Evolutionary conservation across 2,888 invertebrate species (phyloP).

Genomic region (Eupeodes luniger): DNA sequence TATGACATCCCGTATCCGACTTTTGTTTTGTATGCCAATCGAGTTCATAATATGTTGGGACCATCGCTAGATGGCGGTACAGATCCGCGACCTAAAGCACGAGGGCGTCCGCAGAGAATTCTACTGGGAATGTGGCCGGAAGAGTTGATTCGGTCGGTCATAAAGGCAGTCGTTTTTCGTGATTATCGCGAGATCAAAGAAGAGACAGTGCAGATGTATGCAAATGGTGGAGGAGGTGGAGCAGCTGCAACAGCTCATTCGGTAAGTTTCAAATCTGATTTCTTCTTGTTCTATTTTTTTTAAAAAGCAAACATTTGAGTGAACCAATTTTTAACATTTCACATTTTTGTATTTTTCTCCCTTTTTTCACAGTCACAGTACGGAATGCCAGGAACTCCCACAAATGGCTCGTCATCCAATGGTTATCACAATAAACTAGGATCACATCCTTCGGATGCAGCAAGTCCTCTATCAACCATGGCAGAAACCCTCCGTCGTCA

Average conservation of each 20-base stretch:
- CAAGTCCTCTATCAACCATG: conserved; percentile 82
- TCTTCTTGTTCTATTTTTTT: not conserved
- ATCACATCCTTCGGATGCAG: conserved; percentile 79
- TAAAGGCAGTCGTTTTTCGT: conserved; percentile 95
- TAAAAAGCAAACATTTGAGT: not conserved
- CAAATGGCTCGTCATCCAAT: conserved; percentile 79
- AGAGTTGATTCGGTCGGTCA: conserved; percentile 96
- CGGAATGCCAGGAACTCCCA: conserved; percentile 77
- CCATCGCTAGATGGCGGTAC: conserved; percentile 95
- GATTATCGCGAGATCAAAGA: conserved; percentile 94
- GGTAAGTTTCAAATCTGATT: conserved; percentile 66
- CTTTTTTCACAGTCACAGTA: conserved; percentile 77
- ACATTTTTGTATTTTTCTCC: not conserved
- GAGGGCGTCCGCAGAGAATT: conserved; percentile 95
- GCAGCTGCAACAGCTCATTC: conserved; percentile 73
- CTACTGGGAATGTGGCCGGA: conserved; percentile 96
- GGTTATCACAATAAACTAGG: conserved; percentile 80
- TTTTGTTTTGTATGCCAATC: conserved; percentile 95
- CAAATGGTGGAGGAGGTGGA: conserved; percentile 80
- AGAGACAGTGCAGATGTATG: conserved; percentile 86
- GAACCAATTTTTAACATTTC: not conserved
- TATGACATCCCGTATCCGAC: conserved; percentile 98
- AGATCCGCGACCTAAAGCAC: conserved; percentile 95
- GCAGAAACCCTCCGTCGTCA: conserved; percentile 82
- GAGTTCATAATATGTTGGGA: conserved; percentile 97